Evolutionary conservation across 2,888 invertebrate genomes (phyloP), one percentile per base, ranked within the genome.

Genomic region (Ametastegia equiseti): DNA sequence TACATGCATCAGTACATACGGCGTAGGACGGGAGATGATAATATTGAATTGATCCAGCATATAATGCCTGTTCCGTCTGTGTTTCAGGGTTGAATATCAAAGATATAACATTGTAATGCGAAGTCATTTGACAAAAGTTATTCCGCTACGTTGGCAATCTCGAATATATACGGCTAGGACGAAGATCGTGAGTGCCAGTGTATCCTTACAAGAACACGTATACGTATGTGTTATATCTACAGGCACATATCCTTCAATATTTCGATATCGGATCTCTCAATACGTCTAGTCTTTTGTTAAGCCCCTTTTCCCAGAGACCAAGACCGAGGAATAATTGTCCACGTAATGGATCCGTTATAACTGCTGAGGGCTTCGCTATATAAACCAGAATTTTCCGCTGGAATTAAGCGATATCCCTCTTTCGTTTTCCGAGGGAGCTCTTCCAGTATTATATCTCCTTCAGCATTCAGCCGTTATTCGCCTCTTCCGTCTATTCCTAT

Each of bases 321-420:
- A 54, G 42, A 75, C 50, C 5, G 50, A 11, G 73, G 33, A 54
- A 75, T 75, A 75, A 75, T 75, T 75, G 50, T 75, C 73, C 33
- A 4, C 73, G 54, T 45, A 54, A 75, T 75, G 54, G 33, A 71
- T 71, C 71, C 71, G 71, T 47, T 45, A 71, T 71, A 71, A 71
- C 71, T 71, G n/a, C 47, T 71, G 45, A 47, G 45, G 71, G 71
- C 23, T 71, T 47, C 19, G 15, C 45, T 45, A 47, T 71, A 71
- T 71, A 27, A n/a, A 71, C 47, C 45, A 30, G 30, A 71, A 71
- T 50, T 75, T 54, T 73, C 36, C 73, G 50, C 54, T 75, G 33
- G 73, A 75, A 75, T 54, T 75, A 54, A 75, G 73, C 73, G 73
- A 75, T 50, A 75, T 75, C 73, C 73, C 73, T 75, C 27, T 71